Conservation (phyloP, 2,888 invertebrate genomes). For the Pelosia muscerda region DNA sequence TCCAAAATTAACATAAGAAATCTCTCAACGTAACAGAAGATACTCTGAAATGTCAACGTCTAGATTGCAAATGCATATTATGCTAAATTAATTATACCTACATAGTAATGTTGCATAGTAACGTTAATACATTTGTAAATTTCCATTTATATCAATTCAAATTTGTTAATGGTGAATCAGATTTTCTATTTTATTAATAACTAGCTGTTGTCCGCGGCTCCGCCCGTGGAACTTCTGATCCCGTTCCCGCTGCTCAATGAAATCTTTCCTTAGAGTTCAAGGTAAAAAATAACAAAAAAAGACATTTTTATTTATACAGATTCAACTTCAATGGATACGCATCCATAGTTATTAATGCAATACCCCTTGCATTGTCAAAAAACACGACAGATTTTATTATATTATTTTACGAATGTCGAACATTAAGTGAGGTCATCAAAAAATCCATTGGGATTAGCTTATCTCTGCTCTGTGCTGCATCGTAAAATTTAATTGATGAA, state of each 20-base stretch:
- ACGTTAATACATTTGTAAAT: not conserved
- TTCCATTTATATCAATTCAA: not conserved
- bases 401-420: not conserved
- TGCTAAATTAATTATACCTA: constrained; percentile 1
- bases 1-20: not conserved
- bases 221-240: no score
- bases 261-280: no score
- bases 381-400: not conserved
- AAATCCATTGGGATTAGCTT: not conserved
- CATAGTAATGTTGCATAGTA: not conserved
- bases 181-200: not conserved
- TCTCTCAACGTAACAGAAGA: not conserved
- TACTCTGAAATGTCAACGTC: not conserved
- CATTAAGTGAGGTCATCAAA: not conserved
- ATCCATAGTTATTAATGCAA: no score
- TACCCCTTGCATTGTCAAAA: no score
- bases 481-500: not conserved
- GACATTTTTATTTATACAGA: no score
- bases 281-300: no score
- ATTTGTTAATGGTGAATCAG: not conserved
- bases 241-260: no score
- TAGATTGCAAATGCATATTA: not conserved
- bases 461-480: not conserved
- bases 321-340: no score
- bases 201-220: no score